Evolutionary conservation across 2,888 invertebrate genomes (phyloP).

Genomic region (Ophraella communa): DNA sequence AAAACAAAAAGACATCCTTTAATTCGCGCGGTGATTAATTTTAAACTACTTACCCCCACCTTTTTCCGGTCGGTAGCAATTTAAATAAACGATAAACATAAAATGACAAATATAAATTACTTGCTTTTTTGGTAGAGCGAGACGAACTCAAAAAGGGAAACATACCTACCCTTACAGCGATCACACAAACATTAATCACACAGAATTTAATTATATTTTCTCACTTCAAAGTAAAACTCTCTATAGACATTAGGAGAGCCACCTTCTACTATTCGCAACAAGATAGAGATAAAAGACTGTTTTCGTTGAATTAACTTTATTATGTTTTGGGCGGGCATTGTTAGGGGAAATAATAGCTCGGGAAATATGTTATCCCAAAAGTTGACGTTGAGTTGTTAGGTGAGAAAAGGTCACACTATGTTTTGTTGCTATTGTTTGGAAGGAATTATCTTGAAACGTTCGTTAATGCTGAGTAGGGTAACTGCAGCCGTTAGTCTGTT

Average conservation of each 20-base stretch:
- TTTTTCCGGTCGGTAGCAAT: no score
- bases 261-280: slow-evolving; percentile 30
- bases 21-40: no score
- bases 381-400: slow-evolving; percentile 38
- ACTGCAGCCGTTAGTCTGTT: slow-evolving; percentile 3
- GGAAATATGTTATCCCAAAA: slow-evolving; percentile 38
- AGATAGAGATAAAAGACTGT: slow-evolving; percentile 33
- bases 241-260: slow-evolving; percentile 20
- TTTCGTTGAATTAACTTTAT: slow-evolving; percentile 35
- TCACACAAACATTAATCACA: slow-evolving; percentile 22
- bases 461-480: slow-evolving; percentile 45
- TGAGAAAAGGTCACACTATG: slow-evolving; percentile 32
- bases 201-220: slow-evolving; percentile 24
- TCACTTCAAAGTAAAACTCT: slow-evolving; percentile 13
- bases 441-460: slow-evolving; percentile 50
- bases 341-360: slow-evolving; percentile 31
- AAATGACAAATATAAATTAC: slow-evolving; percentile 4
- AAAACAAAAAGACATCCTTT: no score
- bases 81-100: background rate
- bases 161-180: slow-evolving; percentile 6
- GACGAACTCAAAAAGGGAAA: no score
- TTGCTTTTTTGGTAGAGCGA: background rate
- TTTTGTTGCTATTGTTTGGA: slow-evolving; percentile 46
- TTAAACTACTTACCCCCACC: no score
- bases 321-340: slow-evolving; percentile 27